Base-by-base conservation (phyloP, 2,888 invertebrate species). In the Athripsodes cinereus region DNA sequence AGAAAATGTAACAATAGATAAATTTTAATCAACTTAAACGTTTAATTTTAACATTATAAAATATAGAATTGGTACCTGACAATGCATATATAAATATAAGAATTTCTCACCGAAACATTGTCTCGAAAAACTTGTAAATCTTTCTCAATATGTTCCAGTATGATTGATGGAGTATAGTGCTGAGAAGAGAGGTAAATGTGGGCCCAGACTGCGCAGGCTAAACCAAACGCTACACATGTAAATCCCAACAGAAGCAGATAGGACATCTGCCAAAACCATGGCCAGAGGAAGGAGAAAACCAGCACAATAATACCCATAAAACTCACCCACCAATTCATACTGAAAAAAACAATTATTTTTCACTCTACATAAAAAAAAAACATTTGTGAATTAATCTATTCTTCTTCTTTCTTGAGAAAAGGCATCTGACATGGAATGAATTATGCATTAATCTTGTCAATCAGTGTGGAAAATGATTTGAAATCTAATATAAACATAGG, bases 101-200 rank as follows among this genome's bases (percentile, higher is more conserved):
- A n/a, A n/a, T 26, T 26, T 6, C 68, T 59, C 71, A 86, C 86
- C 81, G 84, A 82, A 63, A 86, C 71, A 62, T 77, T 78, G 62
- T 81, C 81, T 51, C 84, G 79, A 64, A 86, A 79, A 46, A 78
- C 74, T 64, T 85, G 81, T 58, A 81, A 69, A 67, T 84, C 82
- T 66, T 82, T 84, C 65, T 84, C 78, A 21, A 81, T 76, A 67
- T 80, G 81, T 66, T 84, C 81, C 59, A 83, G 70, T 61, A 79
- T 68, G 67, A 81, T 82, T 44, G 81, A 69, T 46, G 82, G 80
- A 46, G 83, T 83, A 70, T 84, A 82, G 69, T 86, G 83, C 50
- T 81, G 81, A 18, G 85, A 81, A 20, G 86, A 86, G 35, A 87
- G 71, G 60, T 81, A 78, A 55, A 85, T 74, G 69, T 86, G 85